Conservation (phyloP, 2,113 vertebrate genomes). For the Sinocyclocheilus grahami region DNA sequence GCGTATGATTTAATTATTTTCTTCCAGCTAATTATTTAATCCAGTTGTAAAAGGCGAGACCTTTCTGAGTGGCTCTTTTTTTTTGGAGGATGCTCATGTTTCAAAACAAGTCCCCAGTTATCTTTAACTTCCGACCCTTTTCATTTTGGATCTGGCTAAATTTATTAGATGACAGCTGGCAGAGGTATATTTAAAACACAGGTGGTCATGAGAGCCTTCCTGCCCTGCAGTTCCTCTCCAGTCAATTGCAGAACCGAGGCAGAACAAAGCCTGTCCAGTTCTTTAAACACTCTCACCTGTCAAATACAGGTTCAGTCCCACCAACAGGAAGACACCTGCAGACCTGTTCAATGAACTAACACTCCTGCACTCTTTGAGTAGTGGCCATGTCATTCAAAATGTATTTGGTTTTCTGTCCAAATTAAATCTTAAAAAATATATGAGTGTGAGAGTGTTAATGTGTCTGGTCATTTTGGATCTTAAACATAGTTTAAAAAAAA, state of each 20-base stretch:
- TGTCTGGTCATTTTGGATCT: slow-evolving; percentile 23
- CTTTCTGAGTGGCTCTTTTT: neutral
- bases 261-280: slow-evolving; percentile 44
- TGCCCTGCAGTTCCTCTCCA: slow-evolving; percentile 47
- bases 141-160: slow-evolving; percentile 54
- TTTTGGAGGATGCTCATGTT: slow-evolving; percentile 45
- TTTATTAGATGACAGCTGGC: slow-evolving; percentile 62
- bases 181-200: slow-evolving; percentile 62
- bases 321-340: slow-evolving; percentile 24
- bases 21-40: slow-evolving; percentile 43
- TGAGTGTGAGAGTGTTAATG: neutral
- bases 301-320: slow-evolving; percentile 17
- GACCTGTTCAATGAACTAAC: neutral
- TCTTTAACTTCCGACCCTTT: slow-evolving; percentile 45
- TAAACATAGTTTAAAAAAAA: no score
- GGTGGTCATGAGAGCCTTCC: slow-evolving; percentile 56
- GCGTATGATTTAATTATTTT: slow-evolving; percentile 23
- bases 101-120: slow-evolving; percentile 54
- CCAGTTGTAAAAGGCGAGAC: slow-evolving; percentile 26
- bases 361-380: neutral
- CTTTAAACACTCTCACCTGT: slow-evolving; percentile 30
- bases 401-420: neutral
- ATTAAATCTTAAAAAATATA: neutral
- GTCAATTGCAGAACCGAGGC: slow-evolving; percentile 51
- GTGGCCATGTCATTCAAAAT: neutral